Conservation (phyloP, 2,888 invertebrate genomes). For the Rhabditophanes sp. region DNA sequence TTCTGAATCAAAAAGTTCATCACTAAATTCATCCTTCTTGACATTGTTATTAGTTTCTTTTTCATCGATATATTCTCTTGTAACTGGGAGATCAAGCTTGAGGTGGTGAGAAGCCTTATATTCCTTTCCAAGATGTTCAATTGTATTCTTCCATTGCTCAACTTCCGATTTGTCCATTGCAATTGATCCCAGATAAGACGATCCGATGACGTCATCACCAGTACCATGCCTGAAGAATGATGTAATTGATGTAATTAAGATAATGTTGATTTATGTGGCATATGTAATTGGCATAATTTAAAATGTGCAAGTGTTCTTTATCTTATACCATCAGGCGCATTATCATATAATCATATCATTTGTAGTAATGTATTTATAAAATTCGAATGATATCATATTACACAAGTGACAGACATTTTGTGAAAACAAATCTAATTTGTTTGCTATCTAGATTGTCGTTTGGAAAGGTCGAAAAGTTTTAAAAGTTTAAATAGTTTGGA, state of each 20-base stretch:
- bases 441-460: not conserved
- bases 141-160: constrained; percentile 45
- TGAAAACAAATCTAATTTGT: not conserved
- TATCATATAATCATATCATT: too few species aligned
- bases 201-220: constrained; percentile 46
- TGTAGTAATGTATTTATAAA: too few species aligned
- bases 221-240: constrained; percentile 36
- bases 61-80: too few species aligned
- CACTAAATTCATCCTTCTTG: too few species aligned
- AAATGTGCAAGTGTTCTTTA: not conserved
- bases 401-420: not conserved
- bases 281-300: not conserved
- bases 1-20: too few species aligned
- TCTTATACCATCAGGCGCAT: not conserved
- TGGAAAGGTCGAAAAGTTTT: too few species aligned
- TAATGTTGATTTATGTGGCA: not conserved
- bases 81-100: constrained; percentile 16
- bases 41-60: too few species aligned
- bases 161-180: constrained; percentile 45
- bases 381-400: not conserved
- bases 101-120: constrained; percentile 43
- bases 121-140: constrained; percentile 44
- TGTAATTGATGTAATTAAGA: not conserved
- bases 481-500: too few species aligned
- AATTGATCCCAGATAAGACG: constrained; percentile 32